These are phyloP conservation scores for Todus mexicanus DNA, from an alignment of 2,797 vertebrate genomes.

Conservation along the genomic window DNA sequence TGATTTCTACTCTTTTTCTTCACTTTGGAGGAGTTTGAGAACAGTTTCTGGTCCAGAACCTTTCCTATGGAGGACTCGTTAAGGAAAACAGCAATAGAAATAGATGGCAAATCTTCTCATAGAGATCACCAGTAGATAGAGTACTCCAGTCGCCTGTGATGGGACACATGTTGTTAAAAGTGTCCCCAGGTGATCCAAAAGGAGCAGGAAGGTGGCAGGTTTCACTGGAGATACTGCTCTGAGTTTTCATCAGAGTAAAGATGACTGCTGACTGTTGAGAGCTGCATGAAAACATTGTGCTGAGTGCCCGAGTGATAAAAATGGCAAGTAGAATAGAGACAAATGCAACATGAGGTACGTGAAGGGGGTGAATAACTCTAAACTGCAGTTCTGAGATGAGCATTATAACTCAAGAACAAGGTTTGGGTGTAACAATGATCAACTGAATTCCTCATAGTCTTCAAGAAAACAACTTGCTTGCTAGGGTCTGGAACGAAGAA, in stretches of 20 bases:
- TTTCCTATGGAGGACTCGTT: neutral
- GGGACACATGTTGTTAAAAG: neutral
- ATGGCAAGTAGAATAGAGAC: neutral
- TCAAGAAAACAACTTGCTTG: neutral
- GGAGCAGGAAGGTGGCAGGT: neutral
- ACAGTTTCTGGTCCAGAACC: neutral
- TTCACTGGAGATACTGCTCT: neutral
- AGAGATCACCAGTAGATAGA: neutral
- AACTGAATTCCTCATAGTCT: neutral
- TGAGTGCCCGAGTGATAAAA: accelerated
- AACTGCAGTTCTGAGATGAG: neutral
- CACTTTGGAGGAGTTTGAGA: neutral
- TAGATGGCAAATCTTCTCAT: neutral
- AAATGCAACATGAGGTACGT: neutral
- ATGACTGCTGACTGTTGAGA: neutral
- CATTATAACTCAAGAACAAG: neutral
- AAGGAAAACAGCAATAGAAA: neutral
- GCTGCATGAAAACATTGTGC: neutral
- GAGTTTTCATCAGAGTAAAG: neutral
- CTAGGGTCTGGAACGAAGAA: neutral
- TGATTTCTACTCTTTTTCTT: neutral
- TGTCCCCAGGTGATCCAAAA: neutral
- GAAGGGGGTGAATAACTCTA: neutral
- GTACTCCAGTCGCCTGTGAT: neutral
- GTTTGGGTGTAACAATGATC: neutral